Base-by-base conservation (phyloP, 1,140 invertebrate genomes). In the Adelges cooleyi region DNA sequence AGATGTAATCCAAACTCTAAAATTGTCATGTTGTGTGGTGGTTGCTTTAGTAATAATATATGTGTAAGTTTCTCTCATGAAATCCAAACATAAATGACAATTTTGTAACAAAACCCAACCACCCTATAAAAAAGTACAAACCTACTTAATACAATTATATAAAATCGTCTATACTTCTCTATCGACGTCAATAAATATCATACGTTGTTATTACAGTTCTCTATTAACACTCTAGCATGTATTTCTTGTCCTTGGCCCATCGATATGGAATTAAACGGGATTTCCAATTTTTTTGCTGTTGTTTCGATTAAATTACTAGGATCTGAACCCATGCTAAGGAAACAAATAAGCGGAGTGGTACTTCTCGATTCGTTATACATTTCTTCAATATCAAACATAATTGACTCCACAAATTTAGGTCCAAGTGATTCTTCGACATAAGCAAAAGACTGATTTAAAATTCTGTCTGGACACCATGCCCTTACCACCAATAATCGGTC, bases 161-260 rank as follows among this genome's bases (percentile, higher is more conserved):
- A n/a, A n/a, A n/a, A n/a, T n/a, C n/a, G n/a, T n/a, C n/a, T n/a
- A n/a, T n/a, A n/a, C n/a, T n/a, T n/a, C n/a, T n/a, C n/a, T n/a
- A n/a, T n/a, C n/a, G n/a, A n/a, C n/a, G n/a, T n/a, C n/a, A 33
- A 33, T 6, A 33, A 33, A 11, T 33, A 6, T 6, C 11, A 6
- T 33, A 85, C 84, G 42, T 75, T 78, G 11, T 76, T 76, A 87
- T 95, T 90, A 0, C 86, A 86, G 68, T 91, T 84, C 51, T 84
- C 81, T 69, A 97, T 88, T 78, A 97, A 69, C 33, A 78, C 74
- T 46, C 91, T 81, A 0, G 94, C 93, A 69, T 91, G 89, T 33
- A 88, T 81, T 78, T 98, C 95, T 79, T 98, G 95, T 0, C 94
- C 94, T 81, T 98, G 95, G 5, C 95, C 95, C 94, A 97, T 96